Evolutionary conservation across 2,888 invertebrate species (phyloP).

Genomic region (Caenorhabditis parvicauda): DNA sequence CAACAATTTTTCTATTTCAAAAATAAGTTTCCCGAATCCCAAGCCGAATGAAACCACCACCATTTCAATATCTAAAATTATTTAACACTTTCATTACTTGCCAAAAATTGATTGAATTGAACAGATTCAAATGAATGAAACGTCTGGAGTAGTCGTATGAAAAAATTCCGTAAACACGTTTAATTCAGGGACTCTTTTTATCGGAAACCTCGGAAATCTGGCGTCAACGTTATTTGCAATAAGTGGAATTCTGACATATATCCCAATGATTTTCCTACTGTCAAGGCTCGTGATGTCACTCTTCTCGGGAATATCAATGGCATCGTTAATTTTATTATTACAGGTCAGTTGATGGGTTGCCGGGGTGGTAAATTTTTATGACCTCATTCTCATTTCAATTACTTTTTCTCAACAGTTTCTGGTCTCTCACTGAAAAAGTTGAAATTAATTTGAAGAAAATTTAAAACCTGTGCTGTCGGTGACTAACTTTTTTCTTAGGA

Average conservation of each 20-base stretch:
- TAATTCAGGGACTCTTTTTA: constrained; percentile 31
- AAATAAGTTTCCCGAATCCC: no score
- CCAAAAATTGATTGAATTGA: no score
- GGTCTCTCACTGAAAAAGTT: not conserved
- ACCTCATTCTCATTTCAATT: no score
- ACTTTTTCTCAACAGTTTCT: not conserved
- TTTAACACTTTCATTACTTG: no score
- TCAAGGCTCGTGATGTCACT: constrained; percentile 46
- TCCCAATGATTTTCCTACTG: constrained; percentile 36
- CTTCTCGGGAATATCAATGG: constrained; percentile 52
- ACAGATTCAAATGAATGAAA: not conserved
- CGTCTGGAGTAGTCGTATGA: not conserved
- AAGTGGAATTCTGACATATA: constrained; percentile 22
- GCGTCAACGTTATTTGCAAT: constrained; percentile 30
- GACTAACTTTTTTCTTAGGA: constrained; percentile 38
- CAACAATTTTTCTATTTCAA: no score
- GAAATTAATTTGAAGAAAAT: not conserved
- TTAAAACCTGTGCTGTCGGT: not conserved
- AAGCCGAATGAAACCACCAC: no score
- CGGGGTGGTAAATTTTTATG: no score
- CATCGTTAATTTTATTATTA: constrained; percentile 48
- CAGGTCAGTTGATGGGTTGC: constrained; percentile 43
- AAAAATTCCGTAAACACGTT: not conserved
- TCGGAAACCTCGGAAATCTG: constrained; percentile 34
- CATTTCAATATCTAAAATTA: no score